Evolutionary conservation across 1,140 invertebrate genomes (phyloP), one percentile per base, ranked within the genome.

Genomic region (Eurosta solidaginis): DNA sequence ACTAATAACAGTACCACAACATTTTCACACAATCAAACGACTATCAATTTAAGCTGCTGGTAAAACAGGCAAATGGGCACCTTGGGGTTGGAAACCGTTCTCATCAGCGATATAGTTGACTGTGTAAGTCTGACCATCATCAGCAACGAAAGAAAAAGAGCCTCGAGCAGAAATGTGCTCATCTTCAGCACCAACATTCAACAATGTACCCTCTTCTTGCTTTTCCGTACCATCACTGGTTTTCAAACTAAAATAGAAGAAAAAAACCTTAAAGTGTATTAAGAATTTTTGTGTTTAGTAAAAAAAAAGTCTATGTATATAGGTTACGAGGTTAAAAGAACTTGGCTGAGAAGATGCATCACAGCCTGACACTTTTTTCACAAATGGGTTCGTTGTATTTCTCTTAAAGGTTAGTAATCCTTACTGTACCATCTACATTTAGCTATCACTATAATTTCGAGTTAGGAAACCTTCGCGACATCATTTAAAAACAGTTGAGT

Each of bases 221-320:
- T 90, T 92, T 7, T 88, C 84, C 77, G 93, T 93, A 22, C 93
- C 93, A 82, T 94, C 93, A 12, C 90, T 92, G 25, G 93, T 92
- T 86, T 94, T 91, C 81, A 89, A 91, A 12, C 59, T 68, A 27
- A 3, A 49, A 25, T n/a, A 74, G 3, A 29, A 27, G n/a, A 29
- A 59, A 42, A 68, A 22, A 20, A 42, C 4, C 0, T 40, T 40
- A 1, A n/a, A n/a, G n/a, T n/a, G n/a, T n/a, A n/a, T n/a, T n/a
- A n/a, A n/a, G n/a, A n/a, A n/a, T n/a, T n/a, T n/a, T n/a, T n/a
- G n/a, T n/a, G n/a, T n/a, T n/a, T n/a, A n/a, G n/a, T n/a, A n/a
- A n/a, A n/a, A n/a, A n/a, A n/a, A n/a, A n/a, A n/a, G n/a, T n/a
- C n/a, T n/a, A n/a, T n/a, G n/a, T n/a, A n/a, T n/a, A n/a, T n/a